Evolutionary conservation across 2,888 invertebrate species (phyloP).

Genomic region (Archips crataeganus): DNA sequence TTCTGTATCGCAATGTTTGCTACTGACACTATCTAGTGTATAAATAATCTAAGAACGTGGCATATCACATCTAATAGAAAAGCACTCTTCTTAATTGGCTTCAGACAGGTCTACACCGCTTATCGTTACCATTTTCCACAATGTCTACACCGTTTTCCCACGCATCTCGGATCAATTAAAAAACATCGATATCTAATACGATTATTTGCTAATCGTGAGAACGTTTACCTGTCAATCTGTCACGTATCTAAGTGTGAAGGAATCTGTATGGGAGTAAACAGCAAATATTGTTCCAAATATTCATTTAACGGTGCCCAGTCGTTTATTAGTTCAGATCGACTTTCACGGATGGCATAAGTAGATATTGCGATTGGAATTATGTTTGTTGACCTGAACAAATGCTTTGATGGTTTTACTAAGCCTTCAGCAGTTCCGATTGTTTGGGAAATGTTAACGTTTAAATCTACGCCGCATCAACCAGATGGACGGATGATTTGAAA

Average conservation of each 20-base stretch:
- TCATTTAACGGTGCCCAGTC: slow-evolving; percentile 35
- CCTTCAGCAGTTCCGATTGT: not conserved
- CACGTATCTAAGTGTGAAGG: slow-evolving; percentile 46
- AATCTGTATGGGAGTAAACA: slow-evolving; percentile 44
- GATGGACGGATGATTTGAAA: too few species aligned
- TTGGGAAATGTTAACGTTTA: too few species aligned
- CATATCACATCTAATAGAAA: too few species aligned
- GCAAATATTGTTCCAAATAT: slow-evolving; percentile 43
- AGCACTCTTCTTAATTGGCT: too few species aligned
- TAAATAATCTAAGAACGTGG: too few species aligned
- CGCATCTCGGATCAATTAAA: slow-evolving; percentile 37
- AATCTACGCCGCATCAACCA: too few species aligned
- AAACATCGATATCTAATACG: slow-evolving; percentile 33
- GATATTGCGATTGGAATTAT: slow-evolving; percentile 8
- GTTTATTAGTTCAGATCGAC: slow-evolving; percentile 36
- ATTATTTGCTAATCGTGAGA: slow-evolving; percentile 45
- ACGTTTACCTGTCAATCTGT: slow-evolving; percentile 37
- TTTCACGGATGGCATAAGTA: slow-evolving; percentile 27
- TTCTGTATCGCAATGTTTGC: too few species aligned
- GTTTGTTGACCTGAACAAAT: slow-evolving; percentile 3
- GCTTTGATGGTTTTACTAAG: not conserved
- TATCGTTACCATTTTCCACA: not conserved
- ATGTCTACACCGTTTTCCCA: slow-evolving; percentile 18
- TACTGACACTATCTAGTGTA: too few species aligned
- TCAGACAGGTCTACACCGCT: too few species aligned